Base-by-base conservation (phyloP, 2,888 invertebrate genomes). In the Rhyacophila evoluta region DNA sequence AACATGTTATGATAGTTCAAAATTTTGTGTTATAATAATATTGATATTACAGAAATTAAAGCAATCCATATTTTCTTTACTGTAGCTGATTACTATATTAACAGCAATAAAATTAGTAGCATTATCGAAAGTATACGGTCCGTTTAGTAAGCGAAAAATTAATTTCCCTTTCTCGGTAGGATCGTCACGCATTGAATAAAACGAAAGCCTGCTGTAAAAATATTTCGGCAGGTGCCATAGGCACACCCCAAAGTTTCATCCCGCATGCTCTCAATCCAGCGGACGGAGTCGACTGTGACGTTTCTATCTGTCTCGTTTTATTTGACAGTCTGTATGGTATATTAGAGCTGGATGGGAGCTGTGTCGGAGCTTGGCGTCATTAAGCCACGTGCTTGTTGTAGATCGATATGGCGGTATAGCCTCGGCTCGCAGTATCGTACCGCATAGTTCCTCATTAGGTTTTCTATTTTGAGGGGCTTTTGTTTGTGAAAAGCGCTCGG, bases 401-500 rank as follows among this genome's bases (percentile, higher is more conserved):
- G 79, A 81, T 81, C 81, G 81, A 81, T 81, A 81, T 80, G 80
- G 74, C 70, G 68, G 74, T 77, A 74, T 74, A 77, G 77, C 78
- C 73, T 27, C 25, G 78, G 72, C 79, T 77, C 79, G 74, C 72
- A 25, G 70, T 77, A 28, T 15, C 36, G 74, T 74, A 6, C 28
- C n/a, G 75, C 73, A 67, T 39, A 74, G 69, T 33, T 37, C 78
- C 74, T 73, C 71, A 74, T 78, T 68, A 77, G 68, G 67, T 77
- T 77, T 55, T 69, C 25, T 41, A 74, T 78, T 78, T 78, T 74
- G 70, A 74, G 71, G 55, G 39, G 55, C 74, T 41, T 39, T 25
- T 25, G 39, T 73, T 29, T 41, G 38, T 41, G 11, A 41, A 29
- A 55, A 19, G 55, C 55, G 55, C 55, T 55, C 25, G 55, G 55